Evolutionary conservation across 2,797 vertebrate species (phyloP), one percentile per base, ranked within the genome.

Genomic region (Manis crassicaudata): DNA sequence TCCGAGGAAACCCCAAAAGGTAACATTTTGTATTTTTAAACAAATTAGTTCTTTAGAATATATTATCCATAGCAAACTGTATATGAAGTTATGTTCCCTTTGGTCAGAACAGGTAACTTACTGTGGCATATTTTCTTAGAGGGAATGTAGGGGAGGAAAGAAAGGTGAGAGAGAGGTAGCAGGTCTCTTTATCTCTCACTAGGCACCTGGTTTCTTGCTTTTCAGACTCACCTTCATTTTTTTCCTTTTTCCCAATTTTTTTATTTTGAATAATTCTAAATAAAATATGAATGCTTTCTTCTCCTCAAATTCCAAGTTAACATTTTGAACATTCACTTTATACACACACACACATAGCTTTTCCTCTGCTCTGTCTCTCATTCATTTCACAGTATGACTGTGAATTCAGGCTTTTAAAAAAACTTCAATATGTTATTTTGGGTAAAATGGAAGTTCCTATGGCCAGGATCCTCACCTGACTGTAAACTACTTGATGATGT

Each of bases 11-110:
- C 88, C 27, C 65, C 23, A 83, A 80, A 65, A 56, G 35, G 50
- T 32, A 56, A 32, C 25, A 63, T 80, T 96, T 90, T 90, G 17
- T 72, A 40, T 94, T 95, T 92, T 76, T 46, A 88, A 94, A 80
- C 80, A 56, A 75, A 90, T 67, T 40, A 72, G 16, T 54, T 90
- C 68, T 96, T 94, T 60, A 60, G 67, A 92, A 72, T 29, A 52
- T 40, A 81, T 82, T 37, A 54, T 60, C 27, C 7, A 56, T 54
- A 37, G 17, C 23, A 68, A 88, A 52, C 54, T 80, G 23, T 72
- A 52, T 60, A 27, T 20, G 35, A 4, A 52, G 17, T 82, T 83
- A 17, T 2, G 6, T 75, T 94, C 92, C 63, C 56, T n/a, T 95
- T 90, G 46, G 80, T 83, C 20, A 54, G 32, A 91, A 37, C 23